These are phyloP conservation scores for Drosophila acutilabella DNA, from an alignment of 2,888 invertebrate species.

Conservation along the genomic window DNA sequence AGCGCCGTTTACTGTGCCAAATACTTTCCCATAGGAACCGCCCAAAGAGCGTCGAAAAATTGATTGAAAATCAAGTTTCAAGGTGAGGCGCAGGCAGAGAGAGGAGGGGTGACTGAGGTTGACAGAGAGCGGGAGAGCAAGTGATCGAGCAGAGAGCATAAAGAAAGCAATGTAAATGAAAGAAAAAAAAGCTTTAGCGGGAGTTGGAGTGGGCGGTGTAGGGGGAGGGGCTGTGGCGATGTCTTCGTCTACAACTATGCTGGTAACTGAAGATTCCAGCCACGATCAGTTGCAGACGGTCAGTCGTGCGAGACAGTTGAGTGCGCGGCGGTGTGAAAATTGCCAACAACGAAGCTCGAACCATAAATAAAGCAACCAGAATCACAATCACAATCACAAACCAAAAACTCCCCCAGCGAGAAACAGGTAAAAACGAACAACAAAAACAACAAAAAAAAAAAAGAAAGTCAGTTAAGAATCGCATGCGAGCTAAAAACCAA, in stretches of 20 bases:
- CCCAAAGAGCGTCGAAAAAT: slow-evolving; percentile 60
- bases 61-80: slow-evolving; percentile 65
- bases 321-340: slow-evolving; percentile 79
- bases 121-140: slow-evolving; percentile 1
- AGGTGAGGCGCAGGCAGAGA: slow-evolving; percentile 14
- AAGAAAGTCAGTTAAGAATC: slow-evolving; percentile 73
- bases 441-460: slow-evolving; percentile 22
- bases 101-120: background rate
- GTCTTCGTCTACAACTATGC: slow-evolving; percentile 69
- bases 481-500: slow-evolving; percentile 75
- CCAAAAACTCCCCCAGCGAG: slow-evolving; percentile 68
- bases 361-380: slow-evolving; percentile 53
- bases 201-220: slow-evolving; percentile 23
- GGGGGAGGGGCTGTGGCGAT: background rate
- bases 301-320: slow-evolving; percentile 83
- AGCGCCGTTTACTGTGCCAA: slow-evolving; percentile 76
- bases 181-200: slow-evolving; percentile 16
- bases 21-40: slow-evolving; percentile 75
- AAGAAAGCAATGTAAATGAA: slow-evolving; percentile 70
- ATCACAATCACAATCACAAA: slow-evolving; percentile 55
- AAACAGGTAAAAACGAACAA: slow-evolving; percentile 61
- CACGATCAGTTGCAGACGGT: slow-evolving; percentile 84
- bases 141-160: slow-evolving; percentile 41
- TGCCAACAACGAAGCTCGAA: slow-evolving; percentile 63
- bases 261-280: slow-evolving; percentile 80